Conservation (phyloP, 1,140 invertebrate species). For the Eueides isabella region DNA sequence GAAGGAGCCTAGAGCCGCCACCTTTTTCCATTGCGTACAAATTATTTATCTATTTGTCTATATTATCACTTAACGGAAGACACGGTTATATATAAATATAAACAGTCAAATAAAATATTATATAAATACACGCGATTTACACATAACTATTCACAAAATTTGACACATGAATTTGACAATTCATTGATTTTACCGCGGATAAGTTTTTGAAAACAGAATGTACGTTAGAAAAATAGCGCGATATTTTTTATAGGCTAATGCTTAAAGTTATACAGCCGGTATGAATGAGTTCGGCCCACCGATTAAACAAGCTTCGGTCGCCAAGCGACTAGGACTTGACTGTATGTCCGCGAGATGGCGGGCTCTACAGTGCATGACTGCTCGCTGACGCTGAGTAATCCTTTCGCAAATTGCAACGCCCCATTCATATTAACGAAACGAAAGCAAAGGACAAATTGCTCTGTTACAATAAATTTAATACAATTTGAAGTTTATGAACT, state of each 20-base stretch:
- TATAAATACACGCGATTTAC: slow-evolving; percentile 56
- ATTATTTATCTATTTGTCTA: slow-evolving; percentile 9
- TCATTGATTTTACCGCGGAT: slow-evolving; percentile 33
- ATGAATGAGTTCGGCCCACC: slow-evolving; percentile 45
- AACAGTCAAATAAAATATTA: slow-evolving; percentile 23
- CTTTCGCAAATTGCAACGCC: slow-evolving; percentile 28
- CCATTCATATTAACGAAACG: slow-evolving; percentile 19
- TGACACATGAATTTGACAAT: slow-evolving; percentile 55
- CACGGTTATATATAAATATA: slow-evolving; percentile 38
- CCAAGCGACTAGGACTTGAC: slow-evolving; percentile 61
- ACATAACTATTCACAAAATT: slow-evolving; percentile 62
- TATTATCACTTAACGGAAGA: slow-evolving; percentile 46
- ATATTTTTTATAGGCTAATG: slow-evolving; percentile 23
- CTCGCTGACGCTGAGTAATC: slow-evolving; percentile 71
- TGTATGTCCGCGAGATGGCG: slow-evolving; percentile 53
- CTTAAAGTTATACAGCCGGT: slow-evolving; percentile 29
- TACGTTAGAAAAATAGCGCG: not conserved
- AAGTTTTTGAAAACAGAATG: slow-evolving; percentile 39
- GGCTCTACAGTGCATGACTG: slow-evolving; percentile 55
- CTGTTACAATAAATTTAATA: not conserved
- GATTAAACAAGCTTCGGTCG: slow-evolving; percentile 67
- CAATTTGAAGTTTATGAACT: not conserved
- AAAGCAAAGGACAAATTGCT: not conserved
- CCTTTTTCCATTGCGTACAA: slow-evolving; percentile 64
- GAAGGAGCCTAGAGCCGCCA: slow-evolving; percentile 79